Evolutionary conservation across 2,113 vertebrate genomes (phyloP), one percentile per base, ranked within the genome.

Genomic region (Austrofundulus limnaeus): DNA sequence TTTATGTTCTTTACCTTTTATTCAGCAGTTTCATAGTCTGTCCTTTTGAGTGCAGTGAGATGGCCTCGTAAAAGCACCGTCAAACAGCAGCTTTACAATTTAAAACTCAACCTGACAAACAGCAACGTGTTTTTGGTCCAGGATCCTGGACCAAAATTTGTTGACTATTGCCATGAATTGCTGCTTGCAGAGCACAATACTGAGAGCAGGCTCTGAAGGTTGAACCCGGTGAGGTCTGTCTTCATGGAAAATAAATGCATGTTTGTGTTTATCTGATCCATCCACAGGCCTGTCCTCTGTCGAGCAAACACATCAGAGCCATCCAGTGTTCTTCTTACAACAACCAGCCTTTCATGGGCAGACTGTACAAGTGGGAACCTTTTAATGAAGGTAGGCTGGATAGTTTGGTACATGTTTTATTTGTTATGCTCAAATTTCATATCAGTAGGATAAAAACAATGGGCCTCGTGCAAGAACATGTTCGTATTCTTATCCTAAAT

Each of bases 311-410:
- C 75, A 94, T 96, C 83, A 89, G 95, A 85, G 95, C 95, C 23
- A 89, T 94, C 14, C 96, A 99, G 13, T 99, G 97, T 66, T 94
- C 96, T 2, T 95, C 95, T 2, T 95, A 96, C 90, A 95, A 99
- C 91, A 95, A 90, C 85, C 94, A 94, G 65, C 95, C 94, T 13
- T 99, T 99, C 90, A 97, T 98, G 97, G 96, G 97, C 39, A 89
- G 95, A 50, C 90, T 96, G 77, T 99, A 99, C 66, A 92, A 98
- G 71, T 99, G 97, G 97, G 96, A 98, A 28, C 95, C 96, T 37
- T 98, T 99, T 84, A 93, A 92, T 31, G 97, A 98, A 84, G 96
- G 97, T 98, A 93, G 87, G 75, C 51, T n/a, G 11, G 10, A 45
- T 39, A 10, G 19, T 38, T 28, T 4, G 25, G 25, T 28, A 28